Conservation (phyloP, 2,797 vertebrate species). For the Eospalax fontanierii region DNA sequence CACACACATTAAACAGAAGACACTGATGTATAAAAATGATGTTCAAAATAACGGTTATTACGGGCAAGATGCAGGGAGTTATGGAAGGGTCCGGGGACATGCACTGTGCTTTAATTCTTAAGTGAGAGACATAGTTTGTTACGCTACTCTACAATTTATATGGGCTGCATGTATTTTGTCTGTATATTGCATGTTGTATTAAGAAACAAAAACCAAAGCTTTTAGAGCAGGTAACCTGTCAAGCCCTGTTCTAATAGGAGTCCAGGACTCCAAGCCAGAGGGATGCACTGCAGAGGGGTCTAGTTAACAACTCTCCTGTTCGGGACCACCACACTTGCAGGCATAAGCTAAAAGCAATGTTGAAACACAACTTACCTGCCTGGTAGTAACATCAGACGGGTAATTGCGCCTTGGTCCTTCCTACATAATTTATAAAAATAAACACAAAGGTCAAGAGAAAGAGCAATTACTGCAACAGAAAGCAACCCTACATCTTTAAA, state of each 20-base stretch:
- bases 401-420: not conserved
- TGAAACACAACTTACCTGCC: constrained; percentile 72
- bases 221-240: not conserved
- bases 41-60: not conserved
- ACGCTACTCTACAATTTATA: not conserved
- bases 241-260: not conserved
- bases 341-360: not conserved
- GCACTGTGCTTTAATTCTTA: not conserved
- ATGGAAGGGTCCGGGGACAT: not conserved
- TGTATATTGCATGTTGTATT: not conserved
- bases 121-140: not conserved
- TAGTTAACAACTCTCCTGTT: not conserved
- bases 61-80: not conserved
- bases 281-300: not conserved
- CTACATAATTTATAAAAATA: constrained; percentile 44
- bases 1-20: not conserved
- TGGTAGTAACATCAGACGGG: constrained; percentile 18
- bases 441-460: not conserved
- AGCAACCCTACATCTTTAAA: not conserved
- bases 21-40: not conserved
- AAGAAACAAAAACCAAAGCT: not conserved
- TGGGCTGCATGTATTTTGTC: not conserved
- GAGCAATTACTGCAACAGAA: not conserved
- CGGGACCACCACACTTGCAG: not conserved
- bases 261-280: not conserved